Evolutionary conservation across 2,888 invertebrate genomes (phyloP), one percentile per base, ranked within the genome.

Genomic region (Peribatodes rhomboidaria): DNA sequence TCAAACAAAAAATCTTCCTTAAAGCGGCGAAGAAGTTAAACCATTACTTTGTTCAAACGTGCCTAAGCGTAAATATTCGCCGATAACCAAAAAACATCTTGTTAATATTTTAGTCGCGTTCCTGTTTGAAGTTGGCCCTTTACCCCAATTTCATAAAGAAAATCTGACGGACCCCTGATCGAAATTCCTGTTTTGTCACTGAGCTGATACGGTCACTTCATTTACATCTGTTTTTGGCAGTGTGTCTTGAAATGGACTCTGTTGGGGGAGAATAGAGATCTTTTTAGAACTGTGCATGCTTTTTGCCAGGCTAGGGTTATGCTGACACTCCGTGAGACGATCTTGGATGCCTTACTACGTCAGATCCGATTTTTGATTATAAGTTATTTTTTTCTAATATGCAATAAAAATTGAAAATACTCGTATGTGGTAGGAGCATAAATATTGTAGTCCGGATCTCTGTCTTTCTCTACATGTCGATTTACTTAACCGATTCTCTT

Each of bases 251-350:
- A 67, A 65, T 42, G 47, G 56, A 33, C 71, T 65, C 42, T 74
- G 58, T 56, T 13, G 50, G 10, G 44, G 20, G 37, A 11, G 1
- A 53, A 65, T 72, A 78, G 54, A 65, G 76, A 73, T 64, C 54
- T 65, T 52, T 76, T 74, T 73, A 46, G 42, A 35, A n/a, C 10
- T 42, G 49, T 31, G 27, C 46, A 14, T 50, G 33, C 11, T 8
- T 35, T 61, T 61, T 64, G 50, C 47, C 35, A 54, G 46, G 33
- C 27, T 69, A 78, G 75, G 81, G 75, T 75, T 77, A 66, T 80
- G 85, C 85, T 86, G 85, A 86, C 83, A 79, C 76, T 76, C 80
- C 77, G 70, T 66, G 72, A 70, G n/a, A 33, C 13, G 18, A 37
- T 54, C 20, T 61, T 50, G 7, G 16, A 20, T 9, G n/a, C 3